Evolutionary conservation across 2,888 invertebrate genomes (phyloP).

Genomic region (Baccha elongata): DNA sequence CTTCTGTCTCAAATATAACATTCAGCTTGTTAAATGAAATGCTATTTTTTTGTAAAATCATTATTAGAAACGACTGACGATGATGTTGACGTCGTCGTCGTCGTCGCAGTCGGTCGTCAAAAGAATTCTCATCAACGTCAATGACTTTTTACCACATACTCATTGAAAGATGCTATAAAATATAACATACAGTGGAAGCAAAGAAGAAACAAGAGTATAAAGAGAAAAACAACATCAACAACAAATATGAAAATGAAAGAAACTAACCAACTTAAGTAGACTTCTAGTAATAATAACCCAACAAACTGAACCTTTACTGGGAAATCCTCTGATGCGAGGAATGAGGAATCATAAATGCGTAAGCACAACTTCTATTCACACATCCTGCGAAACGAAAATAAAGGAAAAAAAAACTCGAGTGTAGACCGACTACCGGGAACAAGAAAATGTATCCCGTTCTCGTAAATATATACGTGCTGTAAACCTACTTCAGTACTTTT

Average conservation of each 20-base stretch:
- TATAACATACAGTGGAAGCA: constrained; percentile 4
- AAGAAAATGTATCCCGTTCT: constrained; percentile 9
- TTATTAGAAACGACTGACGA: not conserved
- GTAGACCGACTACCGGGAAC: not conserved
- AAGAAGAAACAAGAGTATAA: constrained; percentile 3
- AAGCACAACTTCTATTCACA: constrained; percentile 66
- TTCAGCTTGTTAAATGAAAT: not conserved
- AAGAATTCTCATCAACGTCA: constrained; percentile 23
- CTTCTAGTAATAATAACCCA: constrained; percentile 8
- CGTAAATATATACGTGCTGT: not conserved
- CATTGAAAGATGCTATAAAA: constrained; percentile 9
- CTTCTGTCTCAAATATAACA: constrained; percentile 4
- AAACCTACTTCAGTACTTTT: constrained; percentile 30
- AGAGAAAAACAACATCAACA: not conserved
- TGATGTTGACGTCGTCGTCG: not conserved
- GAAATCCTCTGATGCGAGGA: not conserved
- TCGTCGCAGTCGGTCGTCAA: too few species aligned
- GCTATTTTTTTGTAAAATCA: constrained; percentile 1
- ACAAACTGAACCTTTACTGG: constrained; percentile 13
- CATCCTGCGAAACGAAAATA: constrained; percentile 23
- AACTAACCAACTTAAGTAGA: constrained; percentile 31
- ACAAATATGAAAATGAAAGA: not conserved
- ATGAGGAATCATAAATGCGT: constrained; percentile 57
- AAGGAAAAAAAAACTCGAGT: constrained; percentile 13
- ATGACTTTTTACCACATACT: constrained; percentile 22